Evolutionary conservation across 1,140 invertebrate species (phyloP), one percentile per base, ranked within the genome.

Genomic region (Polyergus mexicanus): DNA sequence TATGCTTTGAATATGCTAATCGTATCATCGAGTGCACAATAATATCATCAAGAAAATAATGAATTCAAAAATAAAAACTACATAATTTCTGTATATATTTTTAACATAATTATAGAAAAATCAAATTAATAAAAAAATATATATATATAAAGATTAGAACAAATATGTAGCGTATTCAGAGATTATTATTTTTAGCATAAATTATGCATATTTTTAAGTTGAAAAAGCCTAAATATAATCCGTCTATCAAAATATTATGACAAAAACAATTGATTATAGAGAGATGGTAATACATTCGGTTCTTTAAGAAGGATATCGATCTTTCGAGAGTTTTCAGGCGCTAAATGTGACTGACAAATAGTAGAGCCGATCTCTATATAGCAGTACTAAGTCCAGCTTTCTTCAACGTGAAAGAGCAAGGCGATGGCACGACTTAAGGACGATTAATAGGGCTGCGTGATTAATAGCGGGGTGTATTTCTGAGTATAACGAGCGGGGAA

Each of bases 381-480:
- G 66, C 13, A 56, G 35, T 32, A n/a, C 56, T 56, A 87, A 86
- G 38, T 84, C 85, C 22, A n/a, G 28, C 56, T 87, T 90, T 89
- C 56, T 85, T 89, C 75, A 11, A 22, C 32, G 28, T 62, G 72
- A 90, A 90, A 80, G 58, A 41, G 63, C 62, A 22, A 77, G 76
- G 32, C 74, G 63, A 47, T 88, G 90, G 80, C 85, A 25, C 86
- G 75, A 91, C 89, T 92, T 92, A 92, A 91, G 66, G 54, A 90
- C 91, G 91, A 92, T 92, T 92, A 92, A 92, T 92, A 92, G 91
- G 83, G 58, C 74, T 66, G 54, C 68, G 86, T 90, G 91, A 92
- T 92, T 92, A 92, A 92, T 91, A 90, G 76, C 22, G 35, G 41
- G 51, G 51, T 75, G 56, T 86, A 89, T 63, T 85, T 81, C 62